Base-by-base conservation (phyloP, 2,113 vertebrate genomes). In the Romanogobio albipinnatus region DNA sequence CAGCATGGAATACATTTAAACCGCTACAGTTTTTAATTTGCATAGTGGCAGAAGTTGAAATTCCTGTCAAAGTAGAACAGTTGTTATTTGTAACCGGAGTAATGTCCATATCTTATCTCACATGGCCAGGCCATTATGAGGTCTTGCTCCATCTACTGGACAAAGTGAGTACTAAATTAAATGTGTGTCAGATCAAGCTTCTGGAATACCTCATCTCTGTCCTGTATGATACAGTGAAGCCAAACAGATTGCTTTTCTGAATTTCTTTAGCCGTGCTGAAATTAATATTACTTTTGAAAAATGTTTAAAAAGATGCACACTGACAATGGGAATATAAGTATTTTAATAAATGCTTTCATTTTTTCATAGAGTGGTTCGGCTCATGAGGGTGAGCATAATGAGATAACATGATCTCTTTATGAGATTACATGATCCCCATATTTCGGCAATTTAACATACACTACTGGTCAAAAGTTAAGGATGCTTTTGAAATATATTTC, bases 71-170 rank as follows among this genome's bases (percentile, higher is more conserved):
- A 79, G 47, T 19, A 11, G 36, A 62, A 80, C 39, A 19, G 45
- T 80, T 64, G 58, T 47, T 64, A 49, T 49, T 64, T 47, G 43
- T 64, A 45, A 78, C 6, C 56, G 4, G 71, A 74, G 22, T 76
- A 56, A 56, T 56, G 17, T 68, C 9, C 19, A n/a, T 3, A 22
- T 43, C 29, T 81, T 36, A 36, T 53, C 19, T 53, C 1, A 33
- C 17, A 81, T 53, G 56, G n/a, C 51, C 15, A 9, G 56, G n/a
- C 51, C 15, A 9, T 51, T 24, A 14, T 87, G 84, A 39, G 19
- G 77, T 73, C 45, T 84, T 78, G 64, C 86, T 58, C 86, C 88
- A 86, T 89, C 88, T 89, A 86, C 86, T 87, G 88, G 84, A 56
- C 26, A 78, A 47, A 71, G 3, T 3, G 13, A 62, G 84, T 71